A percentile compares a stretch with the other conserved stretches of the same genome.
phyloP scores from a whole-genome alignment of 2,888 invertebrate genomes.

The Kryphioiulus occultus region DNA sequence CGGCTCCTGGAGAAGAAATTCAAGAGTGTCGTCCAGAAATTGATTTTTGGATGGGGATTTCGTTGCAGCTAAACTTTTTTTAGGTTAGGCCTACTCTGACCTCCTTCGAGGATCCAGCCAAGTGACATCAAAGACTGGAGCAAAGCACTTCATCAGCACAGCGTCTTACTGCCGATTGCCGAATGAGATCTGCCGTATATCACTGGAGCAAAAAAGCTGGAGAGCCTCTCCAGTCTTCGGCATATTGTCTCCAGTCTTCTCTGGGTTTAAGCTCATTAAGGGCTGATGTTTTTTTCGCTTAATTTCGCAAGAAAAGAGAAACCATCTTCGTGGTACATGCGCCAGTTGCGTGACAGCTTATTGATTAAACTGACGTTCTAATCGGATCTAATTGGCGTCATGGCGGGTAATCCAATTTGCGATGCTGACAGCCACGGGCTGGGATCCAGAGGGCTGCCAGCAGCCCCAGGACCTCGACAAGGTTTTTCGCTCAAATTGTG shows the following conservation, averaged over 20 bases:
- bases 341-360: neutral
- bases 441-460: neutral
- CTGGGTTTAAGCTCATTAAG: neutral
- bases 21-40: too few relatives aligned
- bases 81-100: too few relatives aligned
- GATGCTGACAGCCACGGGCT: neutral
- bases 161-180: too few relatives aligned
- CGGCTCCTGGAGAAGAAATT: too few relatives aligned
- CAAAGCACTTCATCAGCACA: too few relatives aligned
- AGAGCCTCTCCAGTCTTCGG: neutral
- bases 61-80: too few relatives aligned
- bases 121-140: too few relatives aligned
- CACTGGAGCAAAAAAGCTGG: too few relatives aligned
- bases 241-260: neutral
- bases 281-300: neutral
- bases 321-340: neutral
- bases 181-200: too few relatives aligned
- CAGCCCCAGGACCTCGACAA: neutral
- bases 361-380: neutral
- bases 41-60: too few relatives aligned
- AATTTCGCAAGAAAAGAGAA: neutral
- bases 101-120: too few relatives aligned
- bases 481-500: neutral
- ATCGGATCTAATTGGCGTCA: conserved; percentile 2
- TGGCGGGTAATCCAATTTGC: neutral